These are phyloP conservation scores for Zaprionus africanus DNA, from an alignment of 1,140 invertebrate species.

Conservation along the genomic window DNA sequence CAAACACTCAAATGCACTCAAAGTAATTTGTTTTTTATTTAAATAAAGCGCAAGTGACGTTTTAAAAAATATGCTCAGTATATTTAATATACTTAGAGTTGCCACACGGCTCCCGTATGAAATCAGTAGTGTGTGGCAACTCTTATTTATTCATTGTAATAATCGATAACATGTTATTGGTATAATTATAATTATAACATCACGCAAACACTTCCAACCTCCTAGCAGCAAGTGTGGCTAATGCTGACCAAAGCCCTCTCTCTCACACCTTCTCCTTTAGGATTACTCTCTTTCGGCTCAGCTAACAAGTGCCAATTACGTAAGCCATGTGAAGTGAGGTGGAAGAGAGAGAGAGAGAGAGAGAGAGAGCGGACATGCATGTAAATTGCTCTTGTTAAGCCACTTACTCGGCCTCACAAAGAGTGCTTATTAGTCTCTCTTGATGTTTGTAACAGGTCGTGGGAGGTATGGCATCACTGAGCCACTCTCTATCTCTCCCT, in stretches of 20 bases:
- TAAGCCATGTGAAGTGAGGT: not conserved
- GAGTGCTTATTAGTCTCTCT: not conserved
- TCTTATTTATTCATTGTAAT: not conserved
- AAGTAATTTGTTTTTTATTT: conserved; percentile 2
- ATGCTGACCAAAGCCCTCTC: not conserved
- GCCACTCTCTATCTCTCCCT: not conserved
- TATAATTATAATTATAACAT: not conserved
- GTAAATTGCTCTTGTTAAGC: not conserved
- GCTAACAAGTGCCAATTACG: conserved; percentile 1
- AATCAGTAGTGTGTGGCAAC: too few species aligned
- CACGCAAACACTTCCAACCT: not conserved
- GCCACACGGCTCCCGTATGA: too few species aligned
- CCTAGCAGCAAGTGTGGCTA: not conserved
- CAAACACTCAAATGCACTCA: not conserved
- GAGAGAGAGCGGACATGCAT: not conserved
- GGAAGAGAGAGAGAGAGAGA: not conserved
- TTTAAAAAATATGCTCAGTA: too few species aligned
- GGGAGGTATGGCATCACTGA: not conserved
- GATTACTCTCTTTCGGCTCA: not conserved
- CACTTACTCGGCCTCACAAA: not conserved
- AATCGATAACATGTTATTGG: not conserved
- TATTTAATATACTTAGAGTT: too few species aligned
- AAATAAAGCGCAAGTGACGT: not conserved
- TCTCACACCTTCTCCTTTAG: not conserved
- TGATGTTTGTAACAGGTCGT: not conserved